Percentiles rank a stretch among this genome's conserved stretches.
Evolutionary conservation across 2,888 invertebrate species (phyloP).

Genomic region (Chrysodeixis includens): DNA sequence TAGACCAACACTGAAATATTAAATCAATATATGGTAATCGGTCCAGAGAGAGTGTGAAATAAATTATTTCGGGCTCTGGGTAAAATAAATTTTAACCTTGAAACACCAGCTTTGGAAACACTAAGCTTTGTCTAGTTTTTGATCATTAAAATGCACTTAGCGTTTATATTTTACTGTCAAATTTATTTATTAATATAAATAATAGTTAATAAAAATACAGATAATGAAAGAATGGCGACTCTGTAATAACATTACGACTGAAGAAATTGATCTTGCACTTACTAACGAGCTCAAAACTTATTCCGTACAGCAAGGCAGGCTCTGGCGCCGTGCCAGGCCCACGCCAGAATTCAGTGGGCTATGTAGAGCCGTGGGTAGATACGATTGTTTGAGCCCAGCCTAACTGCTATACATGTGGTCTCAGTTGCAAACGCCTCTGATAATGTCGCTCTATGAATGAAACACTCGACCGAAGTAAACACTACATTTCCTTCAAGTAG

Average conservation of each 20-base stretch:
- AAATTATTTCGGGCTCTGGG: too few species aligned
- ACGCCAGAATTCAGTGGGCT: slow-evolving; percentile 21
- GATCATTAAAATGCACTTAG: too few species aligned
- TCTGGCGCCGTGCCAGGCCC: slow-evolving; percentile 21
- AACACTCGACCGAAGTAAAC: background rate
- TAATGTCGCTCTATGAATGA: background rate
- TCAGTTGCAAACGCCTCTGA: background rate
- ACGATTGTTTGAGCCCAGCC: slow-evolving; percentile 6
- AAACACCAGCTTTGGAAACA: too few species aligned
- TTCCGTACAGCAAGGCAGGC: slow-evolving; percentile 32
- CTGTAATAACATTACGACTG: slow-evolving; percentile 7
- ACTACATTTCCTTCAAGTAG: too few species aligned
- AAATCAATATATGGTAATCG: too few species aligned
- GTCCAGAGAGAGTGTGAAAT: too few species aligned
- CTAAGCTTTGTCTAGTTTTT: too few species aligned
- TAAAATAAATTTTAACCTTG: too few species aligned
- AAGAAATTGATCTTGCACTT: slow-evolving; percentile 14
- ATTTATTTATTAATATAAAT: too few species aligned
- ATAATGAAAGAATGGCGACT: background rate
- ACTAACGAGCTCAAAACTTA: slow-evolving; percentile 21
- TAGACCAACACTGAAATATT: too few species aligned
- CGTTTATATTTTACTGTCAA: too few species aligned
- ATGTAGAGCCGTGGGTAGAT: slow-evolving; percentile 18
- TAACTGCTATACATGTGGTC: background rate
- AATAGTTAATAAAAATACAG: too few species aligned